Percentiles rank a stretch among this genome's conserved stretches.
Conservation (phyloP, 1,140 invertebrate species). For the Zaprionus nigranus region DNA sequence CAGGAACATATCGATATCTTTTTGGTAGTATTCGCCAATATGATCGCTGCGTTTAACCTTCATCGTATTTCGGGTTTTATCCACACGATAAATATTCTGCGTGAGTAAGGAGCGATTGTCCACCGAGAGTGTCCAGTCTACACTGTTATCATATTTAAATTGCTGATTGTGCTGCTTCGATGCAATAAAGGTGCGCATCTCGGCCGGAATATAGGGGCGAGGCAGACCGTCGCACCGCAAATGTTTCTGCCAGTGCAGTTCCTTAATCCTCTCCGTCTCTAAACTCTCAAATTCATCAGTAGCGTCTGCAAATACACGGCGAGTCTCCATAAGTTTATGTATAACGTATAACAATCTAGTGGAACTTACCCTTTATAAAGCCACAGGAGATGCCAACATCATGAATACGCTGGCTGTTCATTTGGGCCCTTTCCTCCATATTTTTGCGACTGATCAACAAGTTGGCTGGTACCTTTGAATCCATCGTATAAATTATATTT, state of each 20-base stretch:
- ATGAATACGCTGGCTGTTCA: constrained; percentile 34
- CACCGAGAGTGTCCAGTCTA: constrained; percentile 67
- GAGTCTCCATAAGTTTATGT: not conserved
- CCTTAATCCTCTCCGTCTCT: constrained; percentile 2
- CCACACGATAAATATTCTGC: constrained; percentile 58
- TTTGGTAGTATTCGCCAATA: constrained; percentile 48
- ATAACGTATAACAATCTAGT: not conserved
- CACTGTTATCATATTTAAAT: constrained; percentile 15
- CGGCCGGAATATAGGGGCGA: constrained; percentile 55
- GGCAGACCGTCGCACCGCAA: constrained; percentile 67
- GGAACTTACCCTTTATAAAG: constrained; percentile 44
- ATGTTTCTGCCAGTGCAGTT: constrained; percentile 56
- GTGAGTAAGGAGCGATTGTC: constrained; percentile 61
- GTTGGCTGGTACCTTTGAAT: not conserved
- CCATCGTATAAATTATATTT: not conserved
- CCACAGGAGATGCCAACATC: constrained; percentile 37
- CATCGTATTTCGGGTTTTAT: constrained; percentile 30
- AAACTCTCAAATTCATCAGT: not conserved
- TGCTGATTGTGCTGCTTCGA: constrained; percentile 48
- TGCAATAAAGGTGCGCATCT: constrained; percentile 62
- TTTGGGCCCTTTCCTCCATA: constrained; percentile 21
- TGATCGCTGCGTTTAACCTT: constrained; percentile 13
- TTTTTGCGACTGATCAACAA: constrained; percentile 30
- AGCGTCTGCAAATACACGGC: constrained; percentile 10
- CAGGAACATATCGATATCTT: constrained; percentile 43